A percentile compares a stretch with the other conserved stretches of the same genome.
These are phyloP conservation scores for Trachythela sp. DNA, from an alignment of 64 coral and sea anemone genomes.

Conservation along the genomic window DNA sequence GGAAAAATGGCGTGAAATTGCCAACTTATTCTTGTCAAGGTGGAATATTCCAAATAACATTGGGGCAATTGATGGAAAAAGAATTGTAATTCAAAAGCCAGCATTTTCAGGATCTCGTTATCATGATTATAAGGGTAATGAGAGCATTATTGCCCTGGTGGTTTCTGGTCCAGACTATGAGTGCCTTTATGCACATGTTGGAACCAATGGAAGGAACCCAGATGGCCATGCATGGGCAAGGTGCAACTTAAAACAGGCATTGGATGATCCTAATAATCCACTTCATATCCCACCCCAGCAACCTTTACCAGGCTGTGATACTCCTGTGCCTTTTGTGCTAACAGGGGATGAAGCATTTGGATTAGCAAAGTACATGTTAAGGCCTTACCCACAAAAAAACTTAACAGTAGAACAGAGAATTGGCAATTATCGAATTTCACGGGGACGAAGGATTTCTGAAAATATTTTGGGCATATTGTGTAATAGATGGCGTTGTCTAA, in stretches of 20 bases:
- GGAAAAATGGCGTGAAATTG: background rate
- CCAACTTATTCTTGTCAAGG: background rate
- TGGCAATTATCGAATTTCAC: background rate
- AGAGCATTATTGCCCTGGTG: constrained; percentile 1
- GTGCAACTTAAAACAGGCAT: background rate
- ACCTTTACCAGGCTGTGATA: background rate
- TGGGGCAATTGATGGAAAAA: constrained; percentile 3
- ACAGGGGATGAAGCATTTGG: constrained; percentile 61
- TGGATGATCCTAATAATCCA: background rate
- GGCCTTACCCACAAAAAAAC: constrained; percentile 47
- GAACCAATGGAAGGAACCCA: background rate
- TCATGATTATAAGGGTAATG: constrained; percentile 1
- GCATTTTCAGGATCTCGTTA: background rate
- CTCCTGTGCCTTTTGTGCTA: background rate
- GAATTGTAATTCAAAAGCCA: background rate
- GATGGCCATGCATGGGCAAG: background rate
- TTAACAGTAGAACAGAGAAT: constrained; percentile 47
- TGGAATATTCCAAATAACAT: constrained; percentile 15
- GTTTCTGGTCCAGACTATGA: constrained; percentile 36
- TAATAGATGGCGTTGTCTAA: constrained; percentile 36
- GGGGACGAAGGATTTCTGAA: constrained; percentile 24
- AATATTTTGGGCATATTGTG: constrained; percentile 7
- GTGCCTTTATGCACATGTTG: background rate
- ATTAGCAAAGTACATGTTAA: constrained; percentile 46
- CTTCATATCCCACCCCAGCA: background rate